Evolutionary conservation across 2,888 invertebrate species (phyloP), one percentile per base, ranked within the genome.

Genomic region (Melanophora roralis): DNA sequence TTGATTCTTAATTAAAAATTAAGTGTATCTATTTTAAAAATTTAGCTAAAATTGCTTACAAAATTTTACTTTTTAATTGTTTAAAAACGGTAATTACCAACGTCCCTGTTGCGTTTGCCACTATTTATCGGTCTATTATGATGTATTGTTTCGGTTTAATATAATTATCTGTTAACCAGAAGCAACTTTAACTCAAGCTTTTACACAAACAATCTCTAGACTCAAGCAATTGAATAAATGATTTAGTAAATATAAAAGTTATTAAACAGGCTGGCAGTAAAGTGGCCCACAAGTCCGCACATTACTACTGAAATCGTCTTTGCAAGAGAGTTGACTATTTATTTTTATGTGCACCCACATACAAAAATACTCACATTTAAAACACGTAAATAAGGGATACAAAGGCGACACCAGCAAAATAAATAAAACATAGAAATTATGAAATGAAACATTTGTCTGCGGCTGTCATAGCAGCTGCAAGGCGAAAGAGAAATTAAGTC

Each of bases 401-500:
- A 27, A 59, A 51, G 16, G 40, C 34, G 27, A 67, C 36, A 68
- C 7, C 8, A 68, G 5, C 49, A 62, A 23, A 19, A 16, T 12
- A 49, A 49, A 40, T 12, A 68, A 34, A 60, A 27, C 21, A 3
- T 19, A 43, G 8, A 49, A 40, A 65, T n/a, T 36, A 16, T 64
- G 23, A 60, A 72, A 75, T 72, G 64, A 76, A 80, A 76, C 72
- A 80, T 80, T 80, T 76, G 76, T 80, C 76, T 76, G 80, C 68
- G 80, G 68, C 75, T 79, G 77, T 80, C 79, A 67, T 19, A 67
- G 43, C 34, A 64, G 51, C 76, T 82, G 81, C 71, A 81, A 82
- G 81, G 64, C 82, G 83, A 83, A 83, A 83, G 83, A 82, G 83
- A 83, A 83, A 83, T 83, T 77, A 82, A 80, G 81, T 82, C 81